phyloP scores from a whole-genome alignment of 2,797 vertebrate genomes.

The Nothura maculosa region DNA sequence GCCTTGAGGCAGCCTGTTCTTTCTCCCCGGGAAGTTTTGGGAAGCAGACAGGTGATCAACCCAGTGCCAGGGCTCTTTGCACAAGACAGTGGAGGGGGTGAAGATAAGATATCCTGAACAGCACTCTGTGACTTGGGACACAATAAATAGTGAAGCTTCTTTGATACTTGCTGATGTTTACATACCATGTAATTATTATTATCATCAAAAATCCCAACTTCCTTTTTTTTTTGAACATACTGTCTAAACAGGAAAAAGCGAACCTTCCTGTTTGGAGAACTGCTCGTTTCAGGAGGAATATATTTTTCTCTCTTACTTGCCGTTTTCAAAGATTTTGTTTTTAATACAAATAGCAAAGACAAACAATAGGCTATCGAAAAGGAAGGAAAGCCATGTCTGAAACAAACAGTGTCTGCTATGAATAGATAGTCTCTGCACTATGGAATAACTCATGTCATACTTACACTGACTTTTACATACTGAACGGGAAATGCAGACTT shows the following conservation, averaged over 20 bases:
- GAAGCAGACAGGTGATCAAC: not conserved
- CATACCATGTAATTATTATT: conserved; percentile 60
- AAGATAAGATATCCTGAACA: not conserved
- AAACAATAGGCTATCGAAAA: conserved; percentile 61
- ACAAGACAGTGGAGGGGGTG: not conserved
- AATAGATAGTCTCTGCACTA: conserved; percentile 19
- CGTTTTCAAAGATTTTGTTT: conserved; percentile 66
- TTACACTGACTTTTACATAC: conserved; percentile 24
- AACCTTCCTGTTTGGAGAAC: conserved; percentile 67
- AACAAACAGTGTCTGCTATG: not conserved
- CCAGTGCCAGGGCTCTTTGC: not conserved
- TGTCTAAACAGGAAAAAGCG: conserved; percentile 77
- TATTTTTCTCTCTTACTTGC: conserved; percentile 17
- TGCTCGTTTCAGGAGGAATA: conserved; percentile 46
- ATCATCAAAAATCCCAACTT: conserved; percentile 58
- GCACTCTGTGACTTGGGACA: not conserved
- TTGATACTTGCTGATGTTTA: conserved; percentile 47
- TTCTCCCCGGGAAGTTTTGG: not conserved
- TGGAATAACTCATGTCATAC: conserved; percentile 38
- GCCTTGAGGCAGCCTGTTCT: not conserved
- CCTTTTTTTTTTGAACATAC: conserved; percentile 60
- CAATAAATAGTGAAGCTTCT: not conserved
- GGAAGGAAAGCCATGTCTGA: conserved; percentile 54
- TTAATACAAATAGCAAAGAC: conserved; percentile 63
- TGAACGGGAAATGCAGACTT: conserved; percentile 48